Conservation (phyloP, 2,888 invertebrate species). For the Lacanobia oleracea region DNA sequence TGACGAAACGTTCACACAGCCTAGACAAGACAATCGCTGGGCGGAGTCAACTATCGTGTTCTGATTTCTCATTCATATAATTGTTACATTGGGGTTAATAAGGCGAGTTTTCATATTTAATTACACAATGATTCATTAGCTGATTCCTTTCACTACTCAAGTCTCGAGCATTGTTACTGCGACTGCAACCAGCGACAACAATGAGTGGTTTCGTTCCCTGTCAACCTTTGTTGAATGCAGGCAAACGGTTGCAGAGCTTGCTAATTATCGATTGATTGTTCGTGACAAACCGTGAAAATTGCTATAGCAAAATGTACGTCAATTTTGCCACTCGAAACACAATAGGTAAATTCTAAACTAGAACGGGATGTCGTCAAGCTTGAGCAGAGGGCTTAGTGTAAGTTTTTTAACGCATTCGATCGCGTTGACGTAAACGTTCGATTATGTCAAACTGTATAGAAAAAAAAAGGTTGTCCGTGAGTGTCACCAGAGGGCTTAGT, state of each 20-base stretch:
- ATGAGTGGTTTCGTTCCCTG: slow-evolving; percentile 71
- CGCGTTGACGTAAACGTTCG: too few relatives aligned
- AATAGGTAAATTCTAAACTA: slow-evolving; percentile 28
- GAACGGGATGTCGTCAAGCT: slow-evolving; percentile 16
- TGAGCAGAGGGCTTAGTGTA: too few relatives aligned
- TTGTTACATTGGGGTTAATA: slow-evolving; percentile 81
- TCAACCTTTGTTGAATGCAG: slow-evolving; percentile 52
- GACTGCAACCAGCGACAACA: slow-evolving; percentile 70
- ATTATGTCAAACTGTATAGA: too few relatives aligned
- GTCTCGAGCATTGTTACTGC: slow-evolving; percentile 70
- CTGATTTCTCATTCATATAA: slow-evolving; percentile 79
- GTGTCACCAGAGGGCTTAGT: too few relatives aligned
- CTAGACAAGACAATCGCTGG: slow-evolving; percentile 66
- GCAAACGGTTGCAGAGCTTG: slow-evolving; percentile 51
- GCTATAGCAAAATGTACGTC: slow-evolving; percentile 31
- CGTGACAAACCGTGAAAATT: slow-evolving; percentile 30
- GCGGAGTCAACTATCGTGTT: slow-evolving; percentile 69
- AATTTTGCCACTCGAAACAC: slow-evolving; percentile 34
- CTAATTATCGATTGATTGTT: slow-evolving; percentile 54
- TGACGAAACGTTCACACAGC: slow-evolving; percentile 72
- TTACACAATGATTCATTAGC: slow-evolving; percentile 79
- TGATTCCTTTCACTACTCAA: slow-evolving; percentile 80
- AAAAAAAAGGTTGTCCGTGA: too few relatives aligned
- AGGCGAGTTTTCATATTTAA: slow-evolving; percentile 81
- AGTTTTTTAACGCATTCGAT: too few relatives aligned